A percentile compares a stretch with the other conserved stretches of the same genome.
Evolutionary conservation across 2,888 invertebrate species (phyloP).

Genomic region (Eumerus sabulonum): DNA sequence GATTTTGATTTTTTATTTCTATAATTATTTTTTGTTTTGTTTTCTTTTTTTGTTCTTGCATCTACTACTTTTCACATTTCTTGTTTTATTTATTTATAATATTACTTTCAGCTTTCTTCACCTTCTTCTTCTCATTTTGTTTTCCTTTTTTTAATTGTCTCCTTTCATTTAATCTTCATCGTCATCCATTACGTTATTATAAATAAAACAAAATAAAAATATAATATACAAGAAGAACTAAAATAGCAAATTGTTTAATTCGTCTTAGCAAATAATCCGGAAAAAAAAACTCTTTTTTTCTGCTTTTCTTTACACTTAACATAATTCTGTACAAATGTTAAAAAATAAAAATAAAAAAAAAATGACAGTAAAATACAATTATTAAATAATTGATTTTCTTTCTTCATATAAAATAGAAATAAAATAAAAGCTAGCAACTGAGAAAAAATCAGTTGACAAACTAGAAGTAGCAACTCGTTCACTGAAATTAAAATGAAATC

Average conservation of each 20-base stretch:
- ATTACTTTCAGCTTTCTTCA: slow-evolving; percentile 9
- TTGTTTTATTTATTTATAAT: slow-evolving; percentile 62
- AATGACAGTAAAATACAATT: slow-evolving; percentile 40
- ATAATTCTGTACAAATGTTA: slow-evolving; percentile 58
- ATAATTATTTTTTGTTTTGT: slow-evolving; percentile 59
- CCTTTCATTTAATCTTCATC: slow-evolving; percentile 26
- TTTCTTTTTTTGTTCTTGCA: slow-evolving; percentile 58
- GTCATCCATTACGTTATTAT: slow-evolving; percentile 48
- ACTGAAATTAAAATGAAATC: slow-evolving; percentile 37
- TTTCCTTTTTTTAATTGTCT: slow-evolving; percentile 22
- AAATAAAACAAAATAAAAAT: slow-evolving; percentile 44
- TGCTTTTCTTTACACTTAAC: slow-evolving; percentile 37
- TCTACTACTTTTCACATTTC: slow-evolving; percentile 67
- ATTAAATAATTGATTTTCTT: slow-evolving; percentile 51
- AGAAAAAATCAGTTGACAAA: slow-evolving; percentile 63
- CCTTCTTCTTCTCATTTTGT: slow-evolving; percentile 31
- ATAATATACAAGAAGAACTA: slow-evolving; percentile 34
- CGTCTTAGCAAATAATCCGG: too few relatives aligned
- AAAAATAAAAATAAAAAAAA: slow-evolving; percentile 42
- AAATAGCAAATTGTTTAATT: too few relatives aligned
- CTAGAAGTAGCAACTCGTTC: slow-evolving; percentile 14
- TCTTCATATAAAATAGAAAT: slow-evolving; percentile 22
- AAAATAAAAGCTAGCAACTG: slow-evolving; percentile 63
- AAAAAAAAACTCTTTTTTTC: slow-evolving; percentile 38
- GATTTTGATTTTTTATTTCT: slow-evolving; percentile 68